Evolutionary conservation across 2,888 invertebrate species (phyloP).

Genomic region (Papilio demoleus): DNA sequence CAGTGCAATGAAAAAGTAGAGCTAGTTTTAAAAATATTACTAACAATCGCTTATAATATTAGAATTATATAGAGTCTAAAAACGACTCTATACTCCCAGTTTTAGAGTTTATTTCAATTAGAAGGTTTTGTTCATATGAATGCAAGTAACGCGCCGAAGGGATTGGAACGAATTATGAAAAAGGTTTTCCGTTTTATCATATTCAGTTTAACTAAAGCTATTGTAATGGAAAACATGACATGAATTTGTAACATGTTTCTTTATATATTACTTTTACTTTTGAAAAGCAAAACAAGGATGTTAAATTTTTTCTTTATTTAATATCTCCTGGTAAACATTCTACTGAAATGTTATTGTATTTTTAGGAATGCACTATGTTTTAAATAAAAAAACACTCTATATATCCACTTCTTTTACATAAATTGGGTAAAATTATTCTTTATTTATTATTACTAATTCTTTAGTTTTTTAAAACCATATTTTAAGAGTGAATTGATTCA

Average conservation of each 20-base stretch:
- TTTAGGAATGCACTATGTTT: no score
- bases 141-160: slow-evolving; percentile 14
- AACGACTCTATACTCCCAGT: not conserved
- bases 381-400: no score
- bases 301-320: no score
- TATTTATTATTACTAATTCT: no score
- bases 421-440: no score
- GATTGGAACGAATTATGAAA: slow-evolving; percentile 13
- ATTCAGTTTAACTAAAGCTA: slow-evolving; percentile 17
- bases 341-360: no score
- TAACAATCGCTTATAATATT: not conserved
- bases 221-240: slow-evolving; percentile 11
- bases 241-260: not conserved
- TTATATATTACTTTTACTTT: not conserved
- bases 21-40: slow-evolving; percentile 2
- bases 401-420: no score
- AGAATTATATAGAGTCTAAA: not conserved
- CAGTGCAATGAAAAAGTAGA: no score
- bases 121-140: slow-evolving; percentile 1
- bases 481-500: no score
- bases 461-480: no score
- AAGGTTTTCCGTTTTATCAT: slow-evolving; percentile 11
- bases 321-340: no score
- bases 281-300: not conserved
- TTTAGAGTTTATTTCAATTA: not conserved